Percentiles rank a stretch among this genome's conserved stretches.
Evolutionary conservation across 2,888 invertebrate species (phyloP).

Genomic region (Pristionchus exspectatus): DNA sequence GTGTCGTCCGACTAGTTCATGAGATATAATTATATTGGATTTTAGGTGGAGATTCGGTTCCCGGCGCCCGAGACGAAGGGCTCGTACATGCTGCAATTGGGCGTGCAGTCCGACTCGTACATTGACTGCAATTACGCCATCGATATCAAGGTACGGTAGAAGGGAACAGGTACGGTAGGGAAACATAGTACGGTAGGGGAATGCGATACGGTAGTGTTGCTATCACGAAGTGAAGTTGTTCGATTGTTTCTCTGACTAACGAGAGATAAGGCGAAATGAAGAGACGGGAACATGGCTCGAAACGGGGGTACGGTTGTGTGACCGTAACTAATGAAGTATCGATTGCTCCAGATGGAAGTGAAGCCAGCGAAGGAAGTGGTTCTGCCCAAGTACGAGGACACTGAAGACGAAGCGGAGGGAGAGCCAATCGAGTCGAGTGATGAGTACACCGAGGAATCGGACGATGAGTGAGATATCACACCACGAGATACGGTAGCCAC

Average conservation of each 20-base stretch:
- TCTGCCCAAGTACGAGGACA: constrained; percentile 82
- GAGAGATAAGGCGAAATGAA: too few relatives aligned
- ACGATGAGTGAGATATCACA: constrained; percentile 46
- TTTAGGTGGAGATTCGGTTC: constrained; percentile 89
- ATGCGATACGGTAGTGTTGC: not conserved
- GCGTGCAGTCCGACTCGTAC: constrained; percentile 96
- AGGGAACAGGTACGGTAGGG: not conserved
- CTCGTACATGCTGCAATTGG: constrained; percentile 87
- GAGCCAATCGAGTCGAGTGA: constrained; percentile 50
- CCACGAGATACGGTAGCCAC: constrained; percentile 30
- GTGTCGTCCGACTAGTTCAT: too few relatives aligned
- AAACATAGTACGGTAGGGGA: too few relatives aligned
- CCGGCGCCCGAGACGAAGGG: constrained; percentile 96
- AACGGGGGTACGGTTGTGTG: not conserved
- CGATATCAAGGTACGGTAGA: constrained; percentile 87
- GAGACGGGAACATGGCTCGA: not conserved
- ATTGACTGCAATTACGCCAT: constrained; percentile 95
- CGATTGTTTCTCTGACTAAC: not conserved
- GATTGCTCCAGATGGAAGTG: constrained; percentile 87
- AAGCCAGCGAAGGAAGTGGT: constrained; percentile 87
- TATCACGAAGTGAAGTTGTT: not conserved
- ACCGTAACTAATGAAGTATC: not conserved
- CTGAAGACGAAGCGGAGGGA: constrained; percentile 78
- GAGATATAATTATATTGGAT: too few relatives aligned
- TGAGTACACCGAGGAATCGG: constrained; percentile 52